Evolutionary conservation across 2,797 vertebrate genomes (phyloP).

Genomic region (Lacerta bilineata): DNA sequence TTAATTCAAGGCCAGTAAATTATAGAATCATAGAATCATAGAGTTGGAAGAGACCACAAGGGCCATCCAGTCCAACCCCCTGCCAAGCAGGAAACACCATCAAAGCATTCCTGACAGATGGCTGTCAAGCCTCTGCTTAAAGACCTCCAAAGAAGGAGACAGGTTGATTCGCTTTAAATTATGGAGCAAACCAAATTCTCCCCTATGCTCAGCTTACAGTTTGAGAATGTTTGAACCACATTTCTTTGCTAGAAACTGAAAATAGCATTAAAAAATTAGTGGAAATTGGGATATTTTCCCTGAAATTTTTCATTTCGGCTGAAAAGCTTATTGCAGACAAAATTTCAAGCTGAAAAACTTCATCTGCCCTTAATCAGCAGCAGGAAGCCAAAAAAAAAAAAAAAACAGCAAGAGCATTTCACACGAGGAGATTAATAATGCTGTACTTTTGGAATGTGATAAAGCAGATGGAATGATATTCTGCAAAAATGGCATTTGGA

Average conservation of each 20-base stretch:
- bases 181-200: no score
- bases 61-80: no score
- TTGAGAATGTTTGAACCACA: background rate
- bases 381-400: slow-evolving; percentile 7
- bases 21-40: no score
- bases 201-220: no score
- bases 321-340: background rate
- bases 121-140: no score
- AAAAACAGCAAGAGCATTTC: slow-evolving; percentile 6
- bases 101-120: no score
- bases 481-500: slow-evolving; percentile 34
- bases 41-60: no score
- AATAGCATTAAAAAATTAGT: background rate
- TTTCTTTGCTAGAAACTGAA: background rate
- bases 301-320: background rate
- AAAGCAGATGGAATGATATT: slow-evolving; percentile 30
- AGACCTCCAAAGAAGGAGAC: no score
- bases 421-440: slow-evolving; percentile 37
- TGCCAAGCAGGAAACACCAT: no score
- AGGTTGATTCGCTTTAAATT: no score
- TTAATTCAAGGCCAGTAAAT: no score
- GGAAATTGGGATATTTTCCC: background rate
- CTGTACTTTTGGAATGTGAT: slow-evolving; percentile 28
- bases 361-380: slow-evolving; percentile 37
- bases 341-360: slow-evolving; percentile 15